Evolutionary conservation across 92 coral and sea anemone genomes (phyloP).

Genomic region (Palythoa grandis): DNA sequence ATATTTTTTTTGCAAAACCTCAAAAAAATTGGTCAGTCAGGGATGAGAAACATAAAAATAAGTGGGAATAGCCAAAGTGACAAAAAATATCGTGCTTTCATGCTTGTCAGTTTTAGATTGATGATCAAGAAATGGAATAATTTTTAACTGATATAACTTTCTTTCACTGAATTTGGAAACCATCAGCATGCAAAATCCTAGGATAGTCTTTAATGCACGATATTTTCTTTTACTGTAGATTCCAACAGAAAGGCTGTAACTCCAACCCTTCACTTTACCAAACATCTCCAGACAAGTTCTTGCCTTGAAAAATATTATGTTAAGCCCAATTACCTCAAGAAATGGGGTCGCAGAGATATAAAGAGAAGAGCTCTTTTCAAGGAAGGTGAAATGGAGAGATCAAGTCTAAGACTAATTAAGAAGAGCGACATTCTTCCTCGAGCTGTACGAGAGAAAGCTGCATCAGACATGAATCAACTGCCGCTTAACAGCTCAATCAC

Average conservation of each 20-base stretch:
- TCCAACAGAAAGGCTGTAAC: neutral
- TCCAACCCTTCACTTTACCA: constrained; percentile 42
- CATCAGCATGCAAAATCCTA: too few relatives aligned
- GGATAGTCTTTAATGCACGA: neutral
- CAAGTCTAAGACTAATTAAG: constrained; percentile 84
- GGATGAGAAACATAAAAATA: too few relatives aligned
- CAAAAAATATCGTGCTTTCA: too few relatives aligned
- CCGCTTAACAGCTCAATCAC: constrained; percentile 89
- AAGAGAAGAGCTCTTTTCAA: constrained; percentile 83
- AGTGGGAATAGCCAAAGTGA: too few relatives aligned
- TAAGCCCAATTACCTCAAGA: constrained; percentile 92
- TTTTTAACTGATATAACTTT: too few relatives aligned
- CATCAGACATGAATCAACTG: constrained; percentile 76
- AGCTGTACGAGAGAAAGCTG: constrained; percentile 89
- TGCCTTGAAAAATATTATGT: constrained; percentile 83
- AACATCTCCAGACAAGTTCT: constrained; percentile 71
- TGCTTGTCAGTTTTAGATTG: too few relatives aligned
- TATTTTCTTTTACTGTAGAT: constrained; percentile 2
- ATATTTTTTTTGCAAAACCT: too few relatives aligned
- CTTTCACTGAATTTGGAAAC: too few relatives aligned
- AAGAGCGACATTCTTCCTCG: constrained; percentile 96
- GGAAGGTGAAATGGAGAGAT: constrained; percentile 85
- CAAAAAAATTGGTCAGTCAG: too few relatives aligned
- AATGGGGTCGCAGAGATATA: constrained; percentile 95
- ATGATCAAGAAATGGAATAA: too few relatives aligned